These are phyloP conservation scores for Choloepus hoffmanni DNA, from an alignment of 2,113 vertebrate species.

Conservation along the genomic window DNA sequence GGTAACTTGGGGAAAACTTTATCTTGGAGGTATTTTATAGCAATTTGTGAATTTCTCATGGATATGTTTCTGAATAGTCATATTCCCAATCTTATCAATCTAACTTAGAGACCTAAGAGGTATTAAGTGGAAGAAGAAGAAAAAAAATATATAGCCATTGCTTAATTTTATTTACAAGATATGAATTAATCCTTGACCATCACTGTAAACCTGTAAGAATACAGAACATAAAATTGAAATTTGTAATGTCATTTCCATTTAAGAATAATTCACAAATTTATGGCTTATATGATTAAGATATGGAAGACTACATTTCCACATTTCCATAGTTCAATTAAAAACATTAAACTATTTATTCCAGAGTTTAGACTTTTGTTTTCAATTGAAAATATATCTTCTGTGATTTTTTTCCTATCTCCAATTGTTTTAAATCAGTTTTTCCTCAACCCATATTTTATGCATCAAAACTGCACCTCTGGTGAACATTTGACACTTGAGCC, in stretches of 20 bases:
- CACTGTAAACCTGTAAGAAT: not conserved
- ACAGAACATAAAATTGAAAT: slow-evolving; percentile 20
- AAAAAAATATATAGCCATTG: not conserved
- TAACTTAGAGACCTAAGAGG: not conserved
- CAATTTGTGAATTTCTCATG: not conserved
- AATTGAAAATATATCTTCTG: not conserved
- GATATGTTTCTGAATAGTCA: not conserved
- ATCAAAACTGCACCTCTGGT: not conserved
- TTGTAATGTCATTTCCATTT: not conserved
- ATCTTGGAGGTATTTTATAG: slow-evolving; percentile 2
- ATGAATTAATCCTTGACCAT: not conserved
- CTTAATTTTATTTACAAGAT: not conserved
- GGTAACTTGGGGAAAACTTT: not conserved
- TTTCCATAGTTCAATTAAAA: not conserved
- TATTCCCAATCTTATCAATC: not conserved
- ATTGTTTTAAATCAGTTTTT: not conserved
- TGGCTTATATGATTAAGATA: not conserved
- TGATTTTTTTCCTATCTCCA: not conserved
- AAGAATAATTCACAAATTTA: not conserved
- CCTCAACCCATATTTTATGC: not conserved
- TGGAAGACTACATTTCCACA: not conserved
- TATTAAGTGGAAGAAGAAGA: not conserved
- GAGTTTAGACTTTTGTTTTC: not conserved
- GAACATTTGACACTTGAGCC: not conserved
- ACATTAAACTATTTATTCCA: not conserved